Evolutionary conservation across 2,888 invertebrate genomes (phyloP).

Genomic region (Dasysyrphus tricinctus): DNA sequence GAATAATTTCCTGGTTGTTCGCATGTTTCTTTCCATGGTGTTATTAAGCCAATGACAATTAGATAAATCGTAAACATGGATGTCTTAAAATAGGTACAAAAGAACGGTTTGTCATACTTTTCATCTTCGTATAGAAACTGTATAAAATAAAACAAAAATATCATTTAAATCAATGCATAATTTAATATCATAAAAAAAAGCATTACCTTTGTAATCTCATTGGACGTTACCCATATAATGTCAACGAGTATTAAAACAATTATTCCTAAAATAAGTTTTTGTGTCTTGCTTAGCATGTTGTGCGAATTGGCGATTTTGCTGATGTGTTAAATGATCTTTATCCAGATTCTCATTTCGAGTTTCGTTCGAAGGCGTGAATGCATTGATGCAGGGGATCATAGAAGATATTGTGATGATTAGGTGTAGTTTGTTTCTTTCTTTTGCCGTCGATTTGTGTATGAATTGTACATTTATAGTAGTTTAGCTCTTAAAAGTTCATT

Average conservation of each 20-base stretch:
- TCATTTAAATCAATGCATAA: neutral
- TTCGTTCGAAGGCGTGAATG: constrained; percentile 67
- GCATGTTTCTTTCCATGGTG: constrained; percentile 95
- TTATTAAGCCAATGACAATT: constrained; percentile 93
- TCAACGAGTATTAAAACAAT: constrained; percentile 95
- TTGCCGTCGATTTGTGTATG: neutral
- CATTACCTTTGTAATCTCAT: constrained; percentile 95
- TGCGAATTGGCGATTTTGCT: constrained; percentile 71
- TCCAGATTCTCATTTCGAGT: constrained; percentile 74
- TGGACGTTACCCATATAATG: constrained; percentile 97
- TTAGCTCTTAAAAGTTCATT: constrained; percentile 49
- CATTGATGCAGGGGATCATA: constrained; percentile 58
- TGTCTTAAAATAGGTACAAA: constrained; percentile 97
- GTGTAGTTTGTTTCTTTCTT: neutral
- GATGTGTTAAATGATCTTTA: constrained; percentile 74
- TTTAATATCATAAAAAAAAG: neutral
- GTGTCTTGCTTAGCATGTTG: constrained; percentile 85
- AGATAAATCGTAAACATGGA: constrained; percentile 97
- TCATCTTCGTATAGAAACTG: constrained; percentile 94
- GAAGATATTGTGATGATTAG: constrained; percentile 21
- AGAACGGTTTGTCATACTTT: constrained; percentile 96
- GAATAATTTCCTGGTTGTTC: constrained; percentile 89
- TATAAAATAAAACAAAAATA: constrained; percentile 80
- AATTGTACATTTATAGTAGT: neutral
- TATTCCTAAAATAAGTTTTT: constrained; percentile 92